These are phyloP conservation scores for Vicugna pacos DNA, from an alignment of 2,113 vertebrate species.

Conservation along the genomic window DNA sequence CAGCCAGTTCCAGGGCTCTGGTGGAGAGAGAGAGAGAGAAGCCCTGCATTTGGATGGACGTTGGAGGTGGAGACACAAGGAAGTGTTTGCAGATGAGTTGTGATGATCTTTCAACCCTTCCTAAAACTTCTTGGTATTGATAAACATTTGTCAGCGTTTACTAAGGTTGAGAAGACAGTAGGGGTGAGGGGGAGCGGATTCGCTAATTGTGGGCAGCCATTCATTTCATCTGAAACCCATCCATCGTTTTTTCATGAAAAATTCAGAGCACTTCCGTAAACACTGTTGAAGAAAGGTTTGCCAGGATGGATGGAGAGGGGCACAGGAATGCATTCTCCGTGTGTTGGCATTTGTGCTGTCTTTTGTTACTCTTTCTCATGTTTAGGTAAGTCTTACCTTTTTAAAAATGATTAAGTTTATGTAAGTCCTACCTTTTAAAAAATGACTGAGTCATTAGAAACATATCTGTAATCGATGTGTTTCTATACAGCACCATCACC, in stretches of 20 bases:
- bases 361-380: not conserved
- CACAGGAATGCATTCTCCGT: too few species aligned
- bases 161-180: not conserved
- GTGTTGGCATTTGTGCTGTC: not conserved
- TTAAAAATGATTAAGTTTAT: not conserved
- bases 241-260: not conserved
- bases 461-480: not conserved
- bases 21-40: not conserved
- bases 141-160: not conserved
- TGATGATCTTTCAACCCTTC: not conserved
- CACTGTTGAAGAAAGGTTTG: not conserved
- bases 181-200: not conserved
- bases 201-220: not conserved
- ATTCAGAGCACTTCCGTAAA: not conserved
- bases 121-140: not conserved
- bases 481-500: not conserved
- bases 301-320: not conserved
- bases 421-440: not conserved
- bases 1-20: not conserved
- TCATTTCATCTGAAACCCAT: not conserved
- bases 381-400: not conserved
- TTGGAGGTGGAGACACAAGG: not conserved
- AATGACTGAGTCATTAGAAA: not conserved
- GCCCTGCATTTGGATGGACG: too few species aligned
- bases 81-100: not conserved